These are phyloP conservation scores for Planiliza haematocheilus DNA, from an alignment of 2,113 vertebrate genomes.

Conservation along the genomic window DNA sequence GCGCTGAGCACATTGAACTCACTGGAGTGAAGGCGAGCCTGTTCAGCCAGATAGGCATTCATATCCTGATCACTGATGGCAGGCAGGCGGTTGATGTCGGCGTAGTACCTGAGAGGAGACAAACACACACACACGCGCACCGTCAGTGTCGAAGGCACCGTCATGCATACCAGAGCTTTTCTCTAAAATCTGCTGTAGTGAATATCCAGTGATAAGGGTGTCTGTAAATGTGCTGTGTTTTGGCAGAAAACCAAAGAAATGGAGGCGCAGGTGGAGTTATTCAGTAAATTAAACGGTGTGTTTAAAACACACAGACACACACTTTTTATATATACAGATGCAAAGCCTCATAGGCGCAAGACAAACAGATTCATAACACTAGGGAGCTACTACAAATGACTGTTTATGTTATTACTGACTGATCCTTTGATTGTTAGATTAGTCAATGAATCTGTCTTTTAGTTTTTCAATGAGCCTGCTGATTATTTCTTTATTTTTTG, in stretches of 20 bases:
- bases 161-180: conserved; percentile 44
- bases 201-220: neutral
- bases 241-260: conserved; percentile 26
- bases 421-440: too few relatives aligned
- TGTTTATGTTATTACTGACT: too few relatives aligned
- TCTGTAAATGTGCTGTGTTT: conserved; percentile 32
- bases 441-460: too few relatives aligned
- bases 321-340: neutral
- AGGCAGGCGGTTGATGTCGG: conserved; percentile 94
- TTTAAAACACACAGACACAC: conserved; percentile 12
- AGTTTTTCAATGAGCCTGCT: too few relatives aligned
- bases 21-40: conserved; percentile 91
- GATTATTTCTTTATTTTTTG: too few relatives aligned
- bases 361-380: too few relatives aligned
- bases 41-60: conserved; percentile 97
- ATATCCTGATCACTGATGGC: conserved; percentile 99
- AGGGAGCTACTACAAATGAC: too few relatives aligned
- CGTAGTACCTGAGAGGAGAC: conserved; percentile 89
- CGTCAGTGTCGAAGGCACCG: conserved; percentile 37
- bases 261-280: conserved; percentile 5
- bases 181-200: conserved; percentile 9
- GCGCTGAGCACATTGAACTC: conserved; percentile 97
- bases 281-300: neutral
- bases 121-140: conserved; percentile 21
- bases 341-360: neutral